Percentiles rank a stretch among this genome's conserved stretches.
Evolutionary conservation across 2,888 invertebrate species (phyloP).

Genomic region (Andrena trimmerana): DNA sequence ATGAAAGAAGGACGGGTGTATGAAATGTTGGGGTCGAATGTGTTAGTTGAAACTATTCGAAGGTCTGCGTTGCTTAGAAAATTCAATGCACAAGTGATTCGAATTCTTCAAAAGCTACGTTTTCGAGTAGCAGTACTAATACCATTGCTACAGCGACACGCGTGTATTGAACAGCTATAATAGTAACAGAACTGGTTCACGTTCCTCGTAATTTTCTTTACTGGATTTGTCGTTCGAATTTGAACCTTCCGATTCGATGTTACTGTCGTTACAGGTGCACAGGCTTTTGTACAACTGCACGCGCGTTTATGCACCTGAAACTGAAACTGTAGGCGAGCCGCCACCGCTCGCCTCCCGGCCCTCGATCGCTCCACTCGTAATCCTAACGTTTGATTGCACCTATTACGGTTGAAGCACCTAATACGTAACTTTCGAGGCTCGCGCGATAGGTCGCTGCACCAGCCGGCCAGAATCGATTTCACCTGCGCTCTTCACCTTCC

Average conservation of each 20-base stretch:
- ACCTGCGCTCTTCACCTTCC: constrained; percentile 57
- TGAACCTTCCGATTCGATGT: constrained; percentile 7
- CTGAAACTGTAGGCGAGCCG: constrained; percentile 57
- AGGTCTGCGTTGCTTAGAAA: too few species aligned
- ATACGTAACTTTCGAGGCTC: constrained; percentile 77
- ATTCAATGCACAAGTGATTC: too few species aligned
- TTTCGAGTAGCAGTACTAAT: too few species aligned
- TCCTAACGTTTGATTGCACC: constrained; percentile 80
- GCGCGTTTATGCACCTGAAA: constrained; percentile 67
- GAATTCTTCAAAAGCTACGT: too few species aligned
- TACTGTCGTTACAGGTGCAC: constrained; percentile 38
- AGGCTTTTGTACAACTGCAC: constrained; percentile 47
- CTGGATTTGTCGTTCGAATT: constrained; percentile 16
- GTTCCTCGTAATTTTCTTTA: constrained; percentile 19
- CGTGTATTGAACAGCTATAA: too few species aligned
- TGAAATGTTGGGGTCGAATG: not conserved
- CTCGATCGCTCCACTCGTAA: constrained; percentile 67
- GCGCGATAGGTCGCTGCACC: constrained; percentile 69
- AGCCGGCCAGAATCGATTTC: constrained; percentile 71
- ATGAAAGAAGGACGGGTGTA: not conserved
- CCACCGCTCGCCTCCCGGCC: constrained; percentile 30
- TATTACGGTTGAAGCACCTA: constrained; percentile 77
- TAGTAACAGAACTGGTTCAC: too few species aligned
- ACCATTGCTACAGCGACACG: too few species aligned
- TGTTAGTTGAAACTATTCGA: not conserved